These are phyloP conservation scores for Troides oblongomaculatus DNA, from an alignment of 2,888 invertebrate genomes.

Conservation along the genomic window DNA sequence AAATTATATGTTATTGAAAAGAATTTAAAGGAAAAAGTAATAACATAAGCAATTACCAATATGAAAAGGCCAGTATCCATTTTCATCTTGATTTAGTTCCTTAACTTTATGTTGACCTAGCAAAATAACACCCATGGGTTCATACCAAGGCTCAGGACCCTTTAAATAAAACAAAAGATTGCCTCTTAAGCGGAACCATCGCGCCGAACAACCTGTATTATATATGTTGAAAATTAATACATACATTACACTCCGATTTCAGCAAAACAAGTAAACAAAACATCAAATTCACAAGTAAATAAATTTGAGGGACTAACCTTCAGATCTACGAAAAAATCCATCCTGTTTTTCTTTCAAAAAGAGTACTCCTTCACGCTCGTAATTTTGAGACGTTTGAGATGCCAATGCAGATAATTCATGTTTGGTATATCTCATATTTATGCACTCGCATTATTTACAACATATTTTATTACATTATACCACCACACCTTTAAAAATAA, in stretches of 20 bases:
- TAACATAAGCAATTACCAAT: constrained; percentile 80
- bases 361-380: constrained; percentile 94
- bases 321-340: constrained; percentile 93
- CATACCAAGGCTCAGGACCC: constrained; percentile 92
- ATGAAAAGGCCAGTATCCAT: constrained; percentile 89
- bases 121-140: constrained; percentile 92
- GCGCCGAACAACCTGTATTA: constrained; percentile 53
- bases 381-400: constrained; percentile 91
- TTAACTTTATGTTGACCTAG: constrained; percentile 92
- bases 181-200: constrained; percentile 94
- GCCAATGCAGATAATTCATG: constrained; percentile 92
- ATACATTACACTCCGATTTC: too few relatives aligned
- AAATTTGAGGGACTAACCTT: constrained; percentile 83
- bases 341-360: constrained; percentile 93
- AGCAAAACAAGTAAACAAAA: background rate
- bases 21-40: background rate
- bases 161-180: constrained; percentile 96
- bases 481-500: constrained; percentile 18
- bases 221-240: constrained; percentile 4
- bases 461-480: constrained; percentile 7
- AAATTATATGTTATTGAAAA: constrained; percentile 15
- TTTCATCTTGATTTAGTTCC: constrained; percentile 80
- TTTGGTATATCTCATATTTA: constrained; percentile 92
- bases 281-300: background rate
- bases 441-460: constrained; percentile 20